Percentiles rank a stretch among this genome's conserved stretches.
These are phyloP conservation scores for Brachyhypopomus occidentalis DNA, from an alignment of 2,113 vertebrate species.

Conservation along the genomic window DNA sequence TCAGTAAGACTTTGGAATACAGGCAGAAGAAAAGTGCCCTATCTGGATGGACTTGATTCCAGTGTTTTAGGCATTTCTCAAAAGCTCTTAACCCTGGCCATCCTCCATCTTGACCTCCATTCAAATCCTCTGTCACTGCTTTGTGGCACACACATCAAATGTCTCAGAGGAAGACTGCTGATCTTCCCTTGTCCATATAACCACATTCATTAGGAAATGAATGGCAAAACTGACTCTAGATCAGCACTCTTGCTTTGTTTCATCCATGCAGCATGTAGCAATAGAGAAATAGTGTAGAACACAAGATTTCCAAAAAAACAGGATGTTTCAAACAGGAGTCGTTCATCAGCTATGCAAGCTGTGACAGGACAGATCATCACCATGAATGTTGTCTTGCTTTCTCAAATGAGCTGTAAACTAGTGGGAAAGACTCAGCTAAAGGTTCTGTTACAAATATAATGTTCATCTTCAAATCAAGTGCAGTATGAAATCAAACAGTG, in stretches of 20 bases:
- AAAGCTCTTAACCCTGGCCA: neutral
- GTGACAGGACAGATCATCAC: too few relatives aligned
- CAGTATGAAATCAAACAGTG: too few relatives aligned
- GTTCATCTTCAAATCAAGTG: too few relatives aligned
- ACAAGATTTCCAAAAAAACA: too few relatives aligned
- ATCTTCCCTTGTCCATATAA: neutral
- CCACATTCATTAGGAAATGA: neutral
- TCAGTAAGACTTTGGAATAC: neutral
- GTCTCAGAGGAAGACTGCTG: conserved; percentile 7
- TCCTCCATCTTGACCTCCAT: neutral
- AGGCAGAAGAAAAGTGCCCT: neutral
- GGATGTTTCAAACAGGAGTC: too few relatives aligned
- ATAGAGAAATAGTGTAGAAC: too few relatives aligned
- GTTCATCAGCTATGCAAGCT: too few relatives aligned
- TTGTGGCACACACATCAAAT: neutral
- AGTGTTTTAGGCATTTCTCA: conserved; percentile 2
- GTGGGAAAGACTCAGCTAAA: too few relatives aligned
- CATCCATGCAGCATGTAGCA: neutral
- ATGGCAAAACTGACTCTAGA: neutral
- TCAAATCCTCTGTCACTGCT: neutral
- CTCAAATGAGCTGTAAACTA: too few relatives aligned
- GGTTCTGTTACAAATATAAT: too few relatives aligned
- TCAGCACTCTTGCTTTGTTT: neutral
- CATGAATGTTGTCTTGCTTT: too few relatives aligned
- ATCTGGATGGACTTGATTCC: neutral